phyloP scores from a whole-genome alignment of 2,888 invertebrate genomes.

The Eristalis intricaria region DNA sequence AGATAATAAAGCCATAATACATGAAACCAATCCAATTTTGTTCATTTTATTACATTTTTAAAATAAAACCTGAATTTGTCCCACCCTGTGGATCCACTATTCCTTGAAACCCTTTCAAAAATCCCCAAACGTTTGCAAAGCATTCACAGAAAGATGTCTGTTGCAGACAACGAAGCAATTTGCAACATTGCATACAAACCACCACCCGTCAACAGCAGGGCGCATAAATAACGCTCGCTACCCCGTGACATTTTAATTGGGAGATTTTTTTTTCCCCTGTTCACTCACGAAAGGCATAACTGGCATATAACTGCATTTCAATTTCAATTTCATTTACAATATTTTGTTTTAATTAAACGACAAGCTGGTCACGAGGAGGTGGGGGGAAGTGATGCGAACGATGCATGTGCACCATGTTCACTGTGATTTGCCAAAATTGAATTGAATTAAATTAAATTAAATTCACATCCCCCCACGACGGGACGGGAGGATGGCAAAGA shows the following conservation, averaged over 20 bases:
- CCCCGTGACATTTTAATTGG: slow-evolving; percentile 62
- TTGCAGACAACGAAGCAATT: not conserved
- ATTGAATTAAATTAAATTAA: slow-evolving; percentile 14
- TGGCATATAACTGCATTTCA: not conserved
- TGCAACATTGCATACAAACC: not conserved
- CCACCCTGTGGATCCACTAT: too few relatives aligned
- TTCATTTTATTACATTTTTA: too few relatives aligned
- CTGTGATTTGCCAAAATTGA: slow-evolving; percentile 24
- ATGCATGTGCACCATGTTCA: not conserved
- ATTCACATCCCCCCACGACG: not conserved
- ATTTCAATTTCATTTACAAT: slow-evolving; percentile 29
- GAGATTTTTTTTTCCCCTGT: not conserved
- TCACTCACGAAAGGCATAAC: not conserved
- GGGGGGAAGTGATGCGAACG: not conserved
- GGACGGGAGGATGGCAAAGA: not conserved
- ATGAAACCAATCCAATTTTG: too few relatives aligned
- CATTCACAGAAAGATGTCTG: not conserved
- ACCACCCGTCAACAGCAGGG: not conserved
- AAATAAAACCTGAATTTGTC: too few relatives aligned
- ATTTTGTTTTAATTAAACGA: slow-evolving; percentile 57
- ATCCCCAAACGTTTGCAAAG: not conserved
- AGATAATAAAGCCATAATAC: too few relatives aligned
- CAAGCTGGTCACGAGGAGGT: not conserved
- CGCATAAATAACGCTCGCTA: slow-evolving; percentile 2
- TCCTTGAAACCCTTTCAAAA: not conserved